phyloP scores from a whole-genome alignment of 2,888 invertebrate genomes.

The Tholera decimalis region DNA sequence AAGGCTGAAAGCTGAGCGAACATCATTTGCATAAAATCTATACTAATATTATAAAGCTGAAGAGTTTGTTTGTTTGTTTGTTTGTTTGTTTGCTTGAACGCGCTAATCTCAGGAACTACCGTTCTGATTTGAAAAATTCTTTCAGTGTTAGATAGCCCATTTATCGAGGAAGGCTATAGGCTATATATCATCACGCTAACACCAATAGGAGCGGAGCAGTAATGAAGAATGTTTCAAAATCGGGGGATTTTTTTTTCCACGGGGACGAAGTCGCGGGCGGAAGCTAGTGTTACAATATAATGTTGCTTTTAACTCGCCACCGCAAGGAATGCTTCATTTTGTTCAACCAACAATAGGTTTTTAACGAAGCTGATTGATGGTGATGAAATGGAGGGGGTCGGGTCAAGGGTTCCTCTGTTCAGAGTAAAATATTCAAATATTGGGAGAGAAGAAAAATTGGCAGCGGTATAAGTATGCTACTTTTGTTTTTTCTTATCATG shows the following conservation, averaged over 20 bases:
- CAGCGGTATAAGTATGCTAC: conserved; percentile 41
- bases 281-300: conserved; percentile 77
- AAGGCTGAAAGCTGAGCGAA: conserved; percentile 79
- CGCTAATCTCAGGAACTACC: no score
- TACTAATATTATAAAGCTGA: no score
- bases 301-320: conserved; percentile 78
- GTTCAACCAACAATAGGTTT: conserved; percentile 79
- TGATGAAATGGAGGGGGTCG: conserved; percentile 68
- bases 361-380: conserved; percentile 78
- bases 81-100: no score
- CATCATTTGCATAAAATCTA: conserved; percentile 85
- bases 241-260: no score
- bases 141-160: no score
- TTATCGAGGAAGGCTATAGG: no score
- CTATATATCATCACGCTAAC: no score
- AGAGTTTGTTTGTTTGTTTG: no score
- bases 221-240: no score
- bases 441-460: conserved; percentile 52
- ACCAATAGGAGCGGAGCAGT: no score
- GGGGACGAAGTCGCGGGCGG: no score
- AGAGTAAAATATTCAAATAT: conserved; percentile 57
- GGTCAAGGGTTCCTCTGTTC: conserved; percentile 47
- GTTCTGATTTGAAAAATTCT: no score
- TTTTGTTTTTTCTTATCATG: conserved; percentile 50
- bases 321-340: conserved; percentile 74